Evolutionary conservation across 2,888 invertebrate species (phyloP).

Genomic region (Leucania comma): DNA sequence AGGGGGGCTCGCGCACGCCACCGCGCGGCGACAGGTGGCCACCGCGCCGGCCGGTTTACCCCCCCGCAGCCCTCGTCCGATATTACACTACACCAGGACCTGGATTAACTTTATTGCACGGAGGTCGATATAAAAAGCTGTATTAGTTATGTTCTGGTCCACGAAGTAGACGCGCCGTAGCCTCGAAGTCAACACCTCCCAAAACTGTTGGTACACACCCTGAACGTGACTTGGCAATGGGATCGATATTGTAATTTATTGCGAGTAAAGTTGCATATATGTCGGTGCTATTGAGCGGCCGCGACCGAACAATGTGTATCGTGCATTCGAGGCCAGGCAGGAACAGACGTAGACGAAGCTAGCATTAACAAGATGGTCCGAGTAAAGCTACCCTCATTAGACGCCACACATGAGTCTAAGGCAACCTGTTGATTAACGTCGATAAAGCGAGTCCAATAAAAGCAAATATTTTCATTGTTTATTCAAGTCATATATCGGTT

Average conservation of each 20-base stretch:
- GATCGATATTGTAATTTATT: slow-evolving; percentile 76
- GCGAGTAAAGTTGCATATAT: slow-evolving; percentile 65
- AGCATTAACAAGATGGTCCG: slow-evolving; percentile 13
- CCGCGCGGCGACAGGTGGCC: slow-evolving; percentile 85
- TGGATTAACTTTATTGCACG: slow-evolving; percentile 87
- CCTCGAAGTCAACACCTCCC: slow-evolving; percentile 67
- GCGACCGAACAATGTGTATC: slow-evolving; percentile 42
- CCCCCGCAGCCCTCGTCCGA: slow-evolving; percentile 74
- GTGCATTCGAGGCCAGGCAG: slow-evolving; percentile 25
- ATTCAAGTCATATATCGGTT: slow-evolving; percentile 57
- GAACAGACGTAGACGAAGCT: slow-evolving; percentile 22
- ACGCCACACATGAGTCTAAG: slow-evolving; percentile 32
- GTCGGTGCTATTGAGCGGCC: slow-evolving; percentile 57
- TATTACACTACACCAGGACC: slow-evolving; percentile 83
- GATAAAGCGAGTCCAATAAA: slow-evolving; percentile 63
- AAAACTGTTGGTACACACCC: slow-evolving; percentile 70
- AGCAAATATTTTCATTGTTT: slow-evolving; percentile 65
- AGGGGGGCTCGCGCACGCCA: slow-evolving; percentile 71
- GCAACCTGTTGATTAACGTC: slow-evolving; percentile 73
- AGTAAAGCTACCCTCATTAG: slow-evolving; percentile 44
- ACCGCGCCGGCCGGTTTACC: slow-evolving; percentile 80
- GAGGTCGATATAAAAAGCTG: slow-evolving; percentile 80
- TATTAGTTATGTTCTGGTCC: slow-evolving; percentile 70
- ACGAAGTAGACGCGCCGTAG: slow-evolving; percentile 63
- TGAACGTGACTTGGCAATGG: slow-evolving; percentile 85